Conservation (phyloP, 2,797 vertebrate genomes). For the Poeciliopsis presidionis region DNA sequence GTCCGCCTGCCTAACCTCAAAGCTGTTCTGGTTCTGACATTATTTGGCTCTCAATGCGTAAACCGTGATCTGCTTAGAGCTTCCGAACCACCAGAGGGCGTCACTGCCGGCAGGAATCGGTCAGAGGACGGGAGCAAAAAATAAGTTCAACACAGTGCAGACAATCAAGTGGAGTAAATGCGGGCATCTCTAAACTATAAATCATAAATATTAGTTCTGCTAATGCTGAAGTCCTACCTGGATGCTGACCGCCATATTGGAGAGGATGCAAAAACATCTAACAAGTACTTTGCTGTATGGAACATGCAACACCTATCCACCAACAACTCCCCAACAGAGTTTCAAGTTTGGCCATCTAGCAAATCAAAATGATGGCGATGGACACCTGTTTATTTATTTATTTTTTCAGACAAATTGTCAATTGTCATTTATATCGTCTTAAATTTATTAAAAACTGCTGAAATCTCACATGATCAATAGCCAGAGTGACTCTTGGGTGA, state of each 20-base stretch:
- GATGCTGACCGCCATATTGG: too few species aligned
- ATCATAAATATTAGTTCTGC: background rate
- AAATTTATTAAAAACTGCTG: too few species aligned
- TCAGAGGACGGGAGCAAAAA: background rate
- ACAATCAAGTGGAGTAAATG: background rate
- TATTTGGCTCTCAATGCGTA: background rate
- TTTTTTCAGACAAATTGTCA: background rate
- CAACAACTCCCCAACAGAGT: too few species aligned
- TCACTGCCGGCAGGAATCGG: background rate
- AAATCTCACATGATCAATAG: background rate
- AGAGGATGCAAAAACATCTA: too few species aligned
- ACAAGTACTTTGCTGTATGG: too few species aligned
- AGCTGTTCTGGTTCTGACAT: background rate
- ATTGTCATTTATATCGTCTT: background rate
- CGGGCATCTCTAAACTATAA: background rate
- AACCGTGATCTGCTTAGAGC: background rate
- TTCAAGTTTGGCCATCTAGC: too few species aligned
- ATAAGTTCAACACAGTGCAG: background rate
- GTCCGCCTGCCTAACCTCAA: background rate
- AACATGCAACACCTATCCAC: too few species aligned
- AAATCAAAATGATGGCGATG: too few species aligned
- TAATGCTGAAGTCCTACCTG: too few species aligned
- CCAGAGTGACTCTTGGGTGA: slow-evolving; percentile 10
- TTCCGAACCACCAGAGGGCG: background rate
- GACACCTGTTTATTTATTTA: background rate